Evolutionary conservation across 2,113 vertebrate species (phyloP), one percentile per base, ranked within the genome.

Genomic region (Sinocyclocheilus anshuiensis): DNA sequence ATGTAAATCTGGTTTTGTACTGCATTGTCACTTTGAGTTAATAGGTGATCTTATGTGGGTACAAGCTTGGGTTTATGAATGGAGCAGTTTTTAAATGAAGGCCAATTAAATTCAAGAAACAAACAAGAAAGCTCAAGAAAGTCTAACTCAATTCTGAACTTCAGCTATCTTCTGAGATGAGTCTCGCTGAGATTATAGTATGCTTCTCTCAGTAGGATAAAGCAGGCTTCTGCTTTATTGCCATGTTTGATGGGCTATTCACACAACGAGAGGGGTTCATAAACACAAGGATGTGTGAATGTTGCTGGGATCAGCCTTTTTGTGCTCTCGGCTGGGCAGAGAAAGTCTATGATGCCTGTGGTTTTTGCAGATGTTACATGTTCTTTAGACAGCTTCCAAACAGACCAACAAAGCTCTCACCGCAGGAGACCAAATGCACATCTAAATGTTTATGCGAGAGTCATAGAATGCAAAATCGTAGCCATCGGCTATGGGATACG

Each of bases 351-450:
- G 29, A 53, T 55, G 75, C 87, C 89, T 87, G 89, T 69, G 76
- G 87, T 87, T 88, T 36, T 80, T 82, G 39, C 87, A 90, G 87
- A 87, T 90, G 89, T 87, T 87, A 63, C 65, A 48, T 72, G 86
- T 85, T 74, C 75, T 74, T 88, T 82, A 81, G 79, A 86, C 63
- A 81, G 77, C 57, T 39, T 82, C 78, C 81, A 86, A 89, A 84
- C 74, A 79, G 26, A 83, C 22, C 78, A 69, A 20, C 74, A 76
- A 86, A 81, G 61, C 55, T 33, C 75, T 48, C 77, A 48, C 87
- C 4, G 67, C 75, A 74, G 76, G 89, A 83, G 79, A 74, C 39
- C 65, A 63, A 55, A 59, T 33, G 83, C 69, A 74, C 48, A 84
- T 85, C 57, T 76, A 76, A 88, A 77, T 78, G 81, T 83, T 87